Evolutionary conservation across 2,113 vertebrate species (phyloP).

Genomic region (Ibidorhyncha struthersii): DNA sequence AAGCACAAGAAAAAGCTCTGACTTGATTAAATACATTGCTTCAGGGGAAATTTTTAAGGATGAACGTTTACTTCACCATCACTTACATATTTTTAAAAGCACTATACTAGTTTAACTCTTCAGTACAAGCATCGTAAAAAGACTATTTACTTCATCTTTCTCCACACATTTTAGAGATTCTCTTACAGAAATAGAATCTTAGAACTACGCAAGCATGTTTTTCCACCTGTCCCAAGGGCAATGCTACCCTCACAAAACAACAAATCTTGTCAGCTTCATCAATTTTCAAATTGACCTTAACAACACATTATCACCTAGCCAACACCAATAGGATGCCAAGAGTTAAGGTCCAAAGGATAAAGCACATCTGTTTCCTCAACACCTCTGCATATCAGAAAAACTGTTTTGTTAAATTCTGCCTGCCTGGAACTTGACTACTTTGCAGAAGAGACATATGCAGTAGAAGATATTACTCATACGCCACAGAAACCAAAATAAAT

Average conservation of each 20-base stretch:
- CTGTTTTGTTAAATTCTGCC: background rate
- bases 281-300: background rate
- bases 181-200: background rate
- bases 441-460: background rate
- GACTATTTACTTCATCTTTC: background rate
- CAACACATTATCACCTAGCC: background rate
- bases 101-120: background rate
- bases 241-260: background rate
- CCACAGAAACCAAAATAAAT: background rate
- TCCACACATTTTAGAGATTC: background rate
- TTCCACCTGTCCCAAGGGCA: background rate
- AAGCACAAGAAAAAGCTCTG: background rate
- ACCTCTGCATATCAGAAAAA: background rate
- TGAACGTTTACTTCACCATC: background rate
- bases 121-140: background rate
- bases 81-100: background rate
- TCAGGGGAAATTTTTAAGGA: background rate
- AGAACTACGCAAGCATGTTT: background rate
- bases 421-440: background rate
- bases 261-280: background rate
- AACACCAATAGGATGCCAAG: background rate
- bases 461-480: background rate
- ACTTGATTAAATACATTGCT: background rate
- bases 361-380: background rate
- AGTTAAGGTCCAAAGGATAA: background rate